A percentile compares a stretch with the other conserved stretches of the same genome.
These are phyloP conservation scores for Drosophila tristis DNA, from an alignment of 1,140 invertebrate genomes.

Conservation along the genomic window DNA sequence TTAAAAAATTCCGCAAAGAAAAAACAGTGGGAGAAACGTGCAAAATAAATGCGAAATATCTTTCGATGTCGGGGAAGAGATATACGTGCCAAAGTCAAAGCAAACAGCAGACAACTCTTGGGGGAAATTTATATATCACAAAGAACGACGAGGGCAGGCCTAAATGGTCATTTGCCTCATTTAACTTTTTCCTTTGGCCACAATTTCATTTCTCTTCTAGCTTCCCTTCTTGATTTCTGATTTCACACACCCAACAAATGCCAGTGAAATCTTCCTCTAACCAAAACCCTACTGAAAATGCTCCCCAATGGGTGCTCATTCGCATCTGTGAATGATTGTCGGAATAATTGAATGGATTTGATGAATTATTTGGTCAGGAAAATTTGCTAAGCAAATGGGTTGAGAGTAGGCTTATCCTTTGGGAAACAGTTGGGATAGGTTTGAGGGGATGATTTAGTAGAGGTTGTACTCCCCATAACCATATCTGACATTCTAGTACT, in stretches of 20 bases:
- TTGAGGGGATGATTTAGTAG: neutral
- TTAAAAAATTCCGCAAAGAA: slow-evolving; percentile 46
- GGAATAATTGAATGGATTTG: slow-evolving; percentile 62
- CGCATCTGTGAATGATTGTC: slow-evolving; percentile 38
- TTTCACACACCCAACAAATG: slow-evolving; percentile 21
- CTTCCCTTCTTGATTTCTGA: slow-evolving; percentile 3
- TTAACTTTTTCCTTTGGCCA: slow-evolving; percentile 18
- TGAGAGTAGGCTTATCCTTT: neutral
- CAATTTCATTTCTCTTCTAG: slow-evolving; percentile 6
- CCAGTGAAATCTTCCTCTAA: neutral
- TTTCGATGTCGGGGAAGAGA: slow-evolving; percentile 38
- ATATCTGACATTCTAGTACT: too few relatives aligned
- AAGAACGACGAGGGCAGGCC: slow-evolving; percentile 3
- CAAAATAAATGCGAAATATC: slow-evolving; percentile 41
- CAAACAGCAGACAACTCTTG: slow-evolving; percentile 22
- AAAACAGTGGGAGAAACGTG: slow-evolving; percentile 1
- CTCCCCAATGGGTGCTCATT: slow-evolving; percentile 6
- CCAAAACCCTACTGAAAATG: slow-evolving; percentile 15
- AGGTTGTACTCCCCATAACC: too few relatives aligned
- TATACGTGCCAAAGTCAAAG: slow-evolving; percentile 11
- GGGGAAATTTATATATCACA: slow-evolving; percentile 26
- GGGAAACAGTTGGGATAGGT: slow-evolving; percentile 1
- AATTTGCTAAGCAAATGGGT: neutral
- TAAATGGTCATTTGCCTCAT: slow-evolving; percentile 54
- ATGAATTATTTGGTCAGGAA: slow-evolving; percentile 20